A percentile compares a stretch with the other conserved stretches of the same genome.
These are phyloP conservation scores for Aphelocoma coerulescens DNA, from an alignment of 2,113 vertebrate genomes.

Conservation along the genomic window DNA sequence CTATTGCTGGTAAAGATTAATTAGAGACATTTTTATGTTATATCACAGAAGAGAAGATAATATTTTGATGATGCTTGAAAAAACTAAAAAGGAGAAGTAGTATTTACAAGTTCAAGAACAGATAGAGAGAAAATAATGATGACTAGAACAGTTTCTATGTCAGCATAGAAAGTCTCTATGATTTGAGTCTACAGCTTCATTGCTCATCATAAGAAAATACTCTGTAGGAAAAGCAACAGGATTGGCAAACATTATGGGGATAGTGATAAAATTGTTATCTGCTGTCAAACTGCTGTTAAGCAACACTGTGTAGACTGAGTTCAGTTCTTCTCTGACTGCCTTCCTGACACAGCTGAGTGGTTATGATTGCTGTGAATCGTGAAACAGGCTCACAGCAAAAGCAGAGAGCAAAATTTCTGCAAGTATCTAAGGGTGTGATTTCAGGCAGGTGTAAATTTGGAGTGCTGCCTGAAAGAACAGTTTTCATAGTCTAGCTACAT, in stretches of 20 bases:
- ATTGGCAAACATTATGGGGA: not conserved
- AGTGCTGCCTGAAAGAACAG: not conserved
- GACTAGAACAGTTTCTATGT: not conserved
- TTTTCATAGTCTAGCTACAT: not conserved
- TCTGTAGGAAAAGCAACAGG: not conserved
- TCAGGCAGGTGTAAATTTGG: not conserved
- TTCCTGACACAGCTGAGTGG: not conserved
- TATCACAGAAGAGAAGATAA: not conserved
- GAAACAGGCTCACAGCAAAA: not conserved
- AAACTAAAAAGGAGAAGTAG: not conserved
- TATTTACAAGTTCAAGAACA: not conserved
- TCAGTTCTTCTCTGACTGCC: not conserved
- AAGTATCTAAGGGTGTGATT: not conserved
- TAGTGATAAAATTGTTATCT: conserved; percentile 11
- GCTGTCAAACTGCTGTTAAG: not conserved
- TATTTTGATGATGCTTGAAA: not conserved
- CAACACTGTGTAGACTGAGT: not conserved
- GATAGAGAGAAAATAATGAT: not conserved
- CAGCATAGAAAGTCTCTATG: not conserved
- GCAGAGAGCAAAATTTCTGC: not conserved
- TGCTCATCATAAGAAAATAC: not conserved
- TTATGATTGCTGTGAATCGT: not conserved
- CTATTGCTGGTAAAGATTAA: not conserved
- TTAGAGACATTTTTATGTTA: not conserved
- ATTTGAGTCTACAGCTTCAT: not conserved